Evolutionary conservation across 1,140 invertebrate genomes (phyloP).

Genomic region (Drosophila rhopaloa): DNA sequence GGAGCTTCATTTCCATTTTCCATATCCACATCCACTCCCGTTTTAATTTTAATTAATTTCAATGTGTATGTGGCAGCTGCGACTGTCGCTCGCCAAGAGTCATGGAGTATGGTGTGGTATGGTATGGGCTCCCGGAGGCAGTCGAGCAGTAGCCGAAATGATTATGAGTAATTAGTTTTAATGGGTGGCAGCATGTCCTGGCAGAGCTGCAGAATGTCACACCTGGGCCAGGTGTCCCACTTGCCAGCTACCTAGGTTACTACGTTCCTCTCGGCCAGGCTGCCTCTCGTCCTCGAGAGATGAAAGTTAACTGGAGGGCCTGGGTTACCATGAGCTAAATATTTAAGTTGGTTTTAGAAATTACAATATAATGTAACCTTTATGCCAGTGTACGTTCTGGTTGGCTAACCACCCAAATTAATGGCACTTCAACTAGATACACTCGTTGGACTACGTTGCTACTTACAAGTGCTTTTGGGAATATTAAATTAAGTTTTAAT

Average conservation of each 20-base stretch:
- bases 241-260: not conserved
- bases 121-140: constrained; percentile 10
- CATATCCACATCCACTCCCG: constrained; percentile 8
- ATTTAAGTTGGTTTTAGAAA: constrained; percentile 24
- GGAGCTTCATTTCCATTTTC: constrained; percentile 18
- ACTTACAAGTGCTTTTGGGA: not conserved
- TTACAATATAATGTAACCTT: constrained; percentile 17
- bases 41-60: constrained; percentile 79
- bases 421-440: not conserved
- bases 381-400: not conserved
- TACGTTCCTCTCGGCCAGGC: constrained; percentile 3
- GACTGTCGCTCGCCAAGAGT: constrained; percentile 31
- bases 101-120: no score
- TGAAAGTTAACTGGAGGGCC: constrained; percentile 15
- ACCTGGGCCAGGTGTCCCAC: constrained; percentile 24
- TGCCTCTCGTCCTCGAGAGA: constrained; percentile 5
- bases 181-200: constrained; percentile 48
- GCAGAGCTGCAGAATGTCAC: constrained; percentile 31
- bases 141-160: constrained; percentile 49
- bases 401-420: constrained; percentile 9
- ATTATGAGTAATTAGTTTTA: constrained; percentile 66
- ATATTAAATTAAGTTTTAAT: constrained; percentile 1
- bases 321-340: constrained; percentile 24
- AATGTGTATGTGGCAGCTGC: constrained; percentile 52
- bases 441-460: not conserved